Evolutionary conservation across 35 echinoderm and acorn worm genomes (phyloP), one percentile per base, ranked within the genome.

Genomic region (Holothuria glaberrima): DNA sequence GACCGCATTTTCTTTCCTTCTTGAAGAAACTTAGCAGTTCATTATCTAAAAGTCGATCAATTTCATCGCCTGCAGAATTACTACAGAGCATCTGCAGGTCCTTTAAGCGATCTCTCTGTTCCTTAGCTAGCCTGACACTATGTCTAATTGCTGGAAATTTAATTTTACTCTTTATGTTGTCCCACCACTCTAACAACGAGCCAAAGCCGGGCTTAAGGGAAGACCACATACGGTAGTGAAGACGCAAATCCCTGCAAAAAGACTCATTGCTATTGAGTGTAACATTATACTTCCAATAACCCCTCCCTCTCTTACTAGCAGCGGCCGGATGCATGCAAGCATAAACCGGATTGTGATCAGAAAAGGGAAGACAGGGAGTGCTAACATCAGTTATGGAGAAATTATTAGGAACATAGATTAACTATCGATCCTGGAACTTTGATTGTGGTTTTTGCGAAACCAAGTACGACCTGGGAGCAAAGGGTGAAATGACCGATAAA

Each of bases 341-440:
- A n/a, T 24, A 41, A 45, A 59, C 32, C 16, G 66, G 46, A 30
- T 75, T 52, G 50, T 88, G 86, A 28, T 88, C 67, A 73, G 66
- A 73, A 32, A 24, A 88, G 3, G 41, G 22, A 88, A 36, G 71
- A 20, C 28, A 16, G 56, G 60, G 6, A 29, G 38, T 21, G 17
- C 4, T 38, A 36, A 65, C 2, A 61, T 20, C 17, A 4, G 24
- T 65, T 3, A 67, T 27, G 10, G 22, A 33, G 17, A 86, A n/a
- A 20, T 27, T 36, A 29, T 21, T 30, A 6, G 82, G 27, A 63
- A 62, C 30, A 32, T 86, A 86, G 61, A 86, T 62, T 31, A n/a
- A n/a, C 82, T 61, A 63, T 86, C 82, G 9, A 86, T 25, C 58
- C 82, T 86, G 20, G 26, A 65, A 21, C 69, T 73, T 32, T 73